Evolutionary conservation across 2,797 vertebrate species (phyloP), one percentile per base, ranked within the genome.

Genomic region (Poecilia picta): DNA sequence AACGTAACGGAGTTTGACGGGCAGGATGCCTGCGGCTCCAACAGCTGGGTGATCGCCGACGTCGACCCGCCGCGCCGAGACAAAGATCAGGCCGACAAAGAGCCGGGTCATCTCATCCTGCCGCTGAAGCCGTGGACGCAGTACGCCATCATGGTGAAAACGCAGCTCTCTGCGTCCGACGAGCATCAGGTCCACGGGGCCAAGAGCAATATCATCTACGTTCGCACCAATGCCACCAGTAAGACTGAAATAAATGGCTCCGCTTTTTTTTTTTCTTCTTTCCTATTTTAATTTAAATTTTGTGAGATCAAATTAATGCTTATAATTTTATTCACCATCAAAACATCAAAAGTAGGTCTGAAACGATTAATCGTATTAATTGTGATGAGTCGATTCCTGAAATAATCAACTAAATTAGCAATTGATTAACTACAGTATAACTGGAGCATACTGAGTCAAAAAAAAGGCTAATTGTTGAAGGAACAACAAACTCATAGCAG

Each of bases 1-100:
- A 99, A 99, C 0, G 97, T 99, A 89, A 99, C 98, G 0, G 98
- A 99, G 94, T 99, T 99, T n/a, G 98, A 99, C 0, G 98, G 98
- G 25, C 98, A 98, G 89, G 98, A 99, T 0, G 98, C 98, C 0
- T 99, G 98, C 0, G 98, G 98, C 72, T 98, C 98, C 74, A 99
- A 99, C 91, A 99, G 98, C 91, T 99, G 98, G 98, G 97, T 97
- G 0, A 98, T 99, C 6, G 96, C 97, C 13, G 98, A 99, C 18
- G 96, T 99, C 28, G 98, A 99, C 11, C 97, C 98, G 0, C 98
- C 98, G 0, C 91, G 87, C 0, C 96, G 98, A 8, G 94, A 95
- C 31, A 97, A 96, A 77, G 90, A 94, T 0, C 95, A 96, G 73
- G 47, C 70, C 15, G 96, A 33, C 33, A 33, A 33, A 33, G 33